These are phyloP conservation scores for Anarrhichthys ocellatus DNA, from an alignment of 2,113 vertebrate genomes.

Conservation along the genomic window DNA sequence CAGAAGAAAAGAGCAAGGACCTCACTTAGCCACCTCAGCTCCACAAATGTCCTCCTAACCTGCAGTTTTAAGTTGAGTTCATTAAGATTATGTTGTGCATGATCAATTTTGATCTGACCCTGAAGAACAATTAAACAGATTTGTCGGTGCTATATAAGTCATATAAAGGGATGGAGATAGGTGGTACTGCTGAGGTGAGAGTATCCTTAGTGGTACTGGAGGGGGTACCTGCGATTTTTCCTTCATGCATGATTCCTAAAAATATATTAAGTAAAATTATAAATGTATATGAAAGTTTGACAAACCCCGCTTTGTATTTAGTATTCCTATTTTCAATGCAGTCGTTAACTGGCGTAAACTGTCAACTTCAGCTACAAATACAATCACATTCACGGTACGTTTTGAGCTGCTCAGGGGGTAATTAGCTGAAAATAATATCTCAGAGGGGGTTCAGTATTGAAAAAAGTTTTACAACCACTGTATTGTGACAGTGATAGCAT, in stretches of 20 bases:
- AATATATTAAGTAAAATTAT: neutral
- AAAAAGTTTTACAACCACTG: too few species aligned
- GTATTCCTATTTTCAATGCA: neutral
- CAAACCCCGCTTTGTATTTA: neutral
- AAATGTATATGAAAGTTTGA: neutral
- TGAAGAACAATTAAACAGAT: neutral
- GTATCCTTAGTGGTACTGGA: neutral
- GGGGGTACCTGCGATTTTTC: neutral
- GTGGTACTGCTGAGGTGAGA: neutral
- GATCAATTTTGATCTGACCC: neutral
- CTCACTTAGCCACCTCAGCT: neutral
- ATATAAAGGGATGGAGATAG: neutral
- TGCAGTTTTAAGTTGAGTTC: neutral
- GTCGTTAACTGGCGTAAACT: neutral
- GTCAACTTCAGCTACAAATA: too few species aligned
- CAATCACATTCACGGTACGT: too few species aligned
- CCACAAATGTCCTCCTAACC: neutral
- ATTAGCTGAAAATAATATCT: too few species aligned
- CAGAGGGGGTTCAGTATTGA: too few species aligned
- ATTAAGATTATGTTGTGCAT: neutral
- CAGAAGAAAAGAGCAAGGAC: neutral
- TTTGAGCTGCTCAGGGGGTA: too few species aligned
- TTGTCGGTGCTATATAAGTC: neutral
- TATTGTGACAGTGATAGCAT: too few species aligned
- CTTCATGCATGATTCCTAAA: neutral